These are phyloP conservation scores for Polypedilum pembai DNA, from an alignment of 1,140 invertebrate species.

Conservation along the genomic window DNA sequence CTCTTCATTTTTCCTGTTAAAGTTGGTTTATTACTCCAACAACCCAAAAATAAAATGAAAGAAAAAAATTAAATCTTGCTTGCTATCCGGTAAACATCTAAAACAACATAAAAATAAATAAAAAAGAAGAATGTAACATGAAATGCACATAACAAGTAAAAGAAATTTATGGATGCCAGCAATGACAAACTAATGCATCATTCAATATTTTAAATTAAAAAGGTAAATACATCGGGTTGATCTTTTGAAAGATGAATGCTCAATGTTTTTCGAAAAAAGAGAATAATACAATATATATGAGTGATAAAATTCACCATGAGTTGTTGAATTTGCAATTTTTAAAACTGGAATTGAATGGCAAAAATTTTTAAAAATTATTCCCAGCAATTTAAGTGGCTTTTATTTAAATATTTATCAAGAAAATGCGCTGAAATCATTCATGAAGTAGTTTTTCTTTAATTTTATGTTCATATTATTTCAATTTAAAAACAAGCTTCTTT, in stretches of 20 bases:
- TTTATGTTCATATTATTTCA: no score
- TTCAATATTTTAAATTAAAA: background rate
- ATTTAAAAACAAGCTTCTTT: no score
- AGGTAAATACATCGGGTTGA: background rate
- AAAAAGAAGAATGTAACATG: background rate
- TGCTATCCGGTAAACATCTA: conserved; percentile 20
- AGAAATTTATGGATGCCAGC: background rate
- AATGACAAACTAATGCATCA: conserved; percentile 23
- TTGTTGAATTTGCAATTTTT: background rate
- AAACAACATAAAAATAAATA: conserved; percentile 16
- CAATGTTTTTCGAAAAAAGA: background rate
- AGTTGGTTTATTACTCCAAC: background rate
- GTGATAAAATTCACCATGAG: background rate
- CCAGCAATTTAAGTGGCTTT: no score
- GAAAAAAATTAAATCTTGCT: background rate
- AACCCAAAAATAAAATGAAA: background rate
- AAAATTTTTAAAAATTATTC: no score
- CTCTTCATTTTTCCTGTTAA: background rate
- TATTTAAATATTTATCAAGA: no score
- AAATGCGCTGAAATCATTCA: no score
- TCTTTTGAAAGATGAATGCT: background rate
- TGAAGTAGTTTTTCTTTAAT: no score
- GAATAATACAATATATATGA: background rate
- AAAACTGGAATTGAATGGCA: background rate
- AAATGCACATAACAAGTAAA: background rate